Conservation (phyloP, 2,888 invertebrate genomes). For the Spodoptera picta region DNA sequence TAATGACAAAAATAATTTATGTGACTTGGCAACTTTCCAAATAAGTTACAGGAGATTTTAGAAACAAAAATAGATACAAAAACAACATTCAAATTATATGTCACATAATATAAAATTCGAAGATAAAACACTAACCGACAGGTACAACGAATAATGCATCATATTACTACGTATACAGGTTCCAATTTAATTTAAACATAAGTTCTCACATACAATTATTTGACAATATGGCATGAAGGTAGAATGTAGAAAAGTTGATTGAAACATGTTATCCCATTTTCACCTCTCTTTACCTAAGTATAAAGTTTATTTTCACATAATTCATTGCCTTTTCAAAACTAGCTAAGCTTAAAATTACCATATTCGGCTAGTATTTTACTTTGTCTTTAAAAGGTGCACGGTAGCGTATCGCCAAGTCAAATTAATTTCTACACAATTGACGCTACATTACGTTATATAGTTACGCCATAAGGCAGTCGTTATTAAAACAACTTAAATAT, state of each 20-base stretch:
- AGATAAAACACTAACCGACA: conserved; percentile 56
- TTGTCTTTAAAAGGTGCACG: not conserved
- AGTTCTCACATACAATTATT: conserved; percentile 11
- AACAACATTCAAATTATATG: conserved; percentile 11
- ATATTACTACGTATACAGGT: conserved; percentile 48
- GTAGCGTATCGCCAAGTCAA: not conserved
- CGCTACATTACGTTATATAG: conserved; percentile 1
- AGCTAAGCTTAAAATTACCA: no score
- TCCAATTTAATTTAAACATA: conserved; percentile 35
- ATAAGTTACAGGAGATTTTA: conserved; percentile 4
- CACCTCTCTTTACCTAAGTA: no score
- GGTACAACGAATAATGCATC: conserved; percentile 64
- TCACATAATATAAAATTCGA: conserved; percentile 19
- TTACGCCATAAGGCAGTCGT: conserved; percentile 9
- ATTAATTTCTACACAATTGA: conserved; percentile 9
- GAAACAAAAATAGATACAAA: conserved; percentile 10
- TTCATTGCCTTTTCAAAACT: no score
- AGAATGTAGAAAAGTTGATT: no score
- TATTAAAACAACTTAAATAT: conserved; percentile 3
- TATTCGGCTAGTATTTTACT: not conserved
- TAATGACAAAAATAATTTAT: not conserved
- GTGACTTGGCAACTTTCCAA: conserved; percentile 3
- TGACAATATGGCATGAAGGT: not conserved
- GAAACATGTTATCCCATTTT: no score
- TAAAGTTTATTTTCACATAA: no score